Percentiles rank a stretch among this genome's conserved stretches.
Evolutionary conservation across 2,113 vertebrate genomes (phyloP).

Genomic region (Catharus fuscescens): DNA sequence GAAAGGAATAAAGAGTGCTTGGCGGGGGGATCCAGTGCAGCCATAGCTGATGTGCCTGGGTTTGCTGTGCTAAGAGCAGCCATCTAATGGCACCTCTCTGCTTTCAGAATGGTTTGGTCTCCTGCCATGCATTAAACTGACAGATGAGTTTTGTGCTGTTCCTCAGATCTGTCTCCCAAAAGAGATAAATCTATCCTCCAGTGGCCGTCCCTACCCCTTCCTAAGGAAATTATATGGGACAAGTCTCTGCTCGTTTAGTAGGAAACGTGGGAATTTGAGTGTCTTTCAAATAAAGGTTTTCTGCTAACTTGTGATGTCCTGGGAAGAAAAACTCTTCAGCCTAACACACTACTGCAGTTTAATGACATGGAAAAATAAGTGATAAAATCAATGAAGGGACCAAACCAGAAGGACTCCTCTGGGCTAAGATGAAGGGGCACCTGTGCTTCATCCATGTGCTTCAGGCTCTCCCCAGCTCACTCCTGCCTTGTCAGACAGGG

Average conservation of each 20-base stretch:
- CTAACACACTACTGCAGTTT: neutral
- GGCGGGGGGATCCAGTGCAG: neutral
- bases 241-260: neutral
- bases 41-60: neutral
- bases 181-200: neutral
- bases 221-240: neutral
- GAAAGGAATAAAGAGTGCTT: neutral
- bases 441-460: neutral
- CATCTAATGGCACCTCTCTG: neutral
- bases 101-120: neutral
- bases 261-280: neutral
- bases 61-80: neutral
- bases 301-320: neutral
- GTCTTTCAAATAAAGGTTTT: neutral
- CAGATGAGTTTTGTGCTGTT: neutral
- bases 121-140: neutral
- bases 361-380: neutral
- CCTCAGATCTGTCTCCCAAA: neutral
- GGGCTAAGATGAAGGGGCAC: neutral
- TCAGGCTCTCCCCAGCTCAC: neutral
- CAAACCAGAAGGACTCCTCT: neutral
- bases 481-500: neutral
- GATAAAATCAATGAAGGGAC: neutral
- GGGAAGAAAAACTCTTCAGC: neutral
- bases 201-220: neutral